A percentile compares a stretch with the other conserved stretches of the same genome.
These are phyloP conservation scores for Mus caroli DNA, from an alignment of 2,797 vertebrate genomes.

Conservation along the genomic window DNA sequence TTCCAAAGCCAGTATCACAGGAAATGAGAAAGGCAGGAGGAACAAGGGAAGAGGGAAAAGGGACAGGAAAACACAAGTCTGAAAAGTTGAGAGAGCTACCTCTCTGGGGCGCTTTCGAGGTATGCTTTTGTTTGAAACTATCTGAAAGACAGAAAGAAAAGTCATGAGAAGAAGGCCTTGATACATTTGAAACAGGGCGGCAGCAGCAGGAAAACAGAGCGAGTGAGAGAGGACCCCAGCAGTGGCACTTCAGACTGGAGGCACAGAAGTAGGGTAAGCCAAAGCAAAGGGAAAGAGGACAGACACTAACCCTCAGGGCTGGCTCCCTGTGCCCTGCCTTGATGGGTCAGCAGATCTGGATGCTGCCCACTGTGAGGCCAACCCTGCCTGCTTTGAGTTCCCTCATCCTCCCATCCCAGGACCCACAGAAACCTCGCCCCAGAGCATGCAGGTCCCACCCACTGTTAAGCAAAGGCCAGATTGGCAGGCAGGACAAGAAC, in stretches of 20 bases:
- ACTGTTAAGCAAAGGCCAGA: background rate
- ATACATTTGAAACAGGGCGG: slow-evolving; percentile 73
- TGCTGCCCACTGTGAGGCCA: slow-evolving; percentile 30
- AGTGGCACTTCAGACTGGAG: slow-evolving; percentile 58
- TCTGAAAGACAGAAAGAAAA: slow-evolving; percentile 97
- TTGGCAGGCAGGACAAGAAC: slow-evolving; percentile 42
- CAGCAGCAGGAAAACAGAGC: slow-evolving; percentile 70
- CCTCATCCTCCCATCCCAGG: background rate
- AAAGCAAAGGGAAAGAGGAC: slow-evolving; percentile 73
- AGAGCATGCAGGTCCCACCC: slow-evolving; percentile 78
- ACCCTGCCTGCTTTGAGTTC: slow-evolving; percentile 31
- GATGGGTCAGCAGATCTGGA: slow-evolving; percentile 38
- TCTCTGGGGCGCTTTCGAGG: slow-evolving; percentile 99
- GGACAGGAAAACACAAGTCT: slow-evolving; percentile 87
- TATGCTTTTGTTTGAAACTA: slow-evolving; percentile 99
- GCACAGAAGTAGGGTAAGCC: slow-evolving; percentile 66
- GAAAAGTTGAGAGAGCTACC: slow-evolving; percentile 93
- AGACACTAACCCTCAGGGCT: slow-evolving; percentile 62
- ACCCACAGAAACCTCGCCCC: slow-evolving; percentile 44
- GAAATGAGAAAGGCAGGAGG: slow-evolving; percentile 80
- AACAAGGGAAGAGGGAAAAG: slow-evolving; percentile 81
- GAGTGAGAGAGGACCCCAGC: slow-evolving; percentile 72
- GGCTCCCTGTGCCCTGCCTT: slow-evolving; percentile 69
- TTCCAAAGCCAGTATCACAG: slow-evolving; percentile 74
- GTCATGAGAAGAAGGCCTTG: slow-evolving; percentile 88